Percentiles rank a stretch among this genome's conserved stretches.
phyloP scores from a whole-genome alignment of 30 jellyfish, hydroid and myxozoan species.

The Aurelia aurita region DNA sequence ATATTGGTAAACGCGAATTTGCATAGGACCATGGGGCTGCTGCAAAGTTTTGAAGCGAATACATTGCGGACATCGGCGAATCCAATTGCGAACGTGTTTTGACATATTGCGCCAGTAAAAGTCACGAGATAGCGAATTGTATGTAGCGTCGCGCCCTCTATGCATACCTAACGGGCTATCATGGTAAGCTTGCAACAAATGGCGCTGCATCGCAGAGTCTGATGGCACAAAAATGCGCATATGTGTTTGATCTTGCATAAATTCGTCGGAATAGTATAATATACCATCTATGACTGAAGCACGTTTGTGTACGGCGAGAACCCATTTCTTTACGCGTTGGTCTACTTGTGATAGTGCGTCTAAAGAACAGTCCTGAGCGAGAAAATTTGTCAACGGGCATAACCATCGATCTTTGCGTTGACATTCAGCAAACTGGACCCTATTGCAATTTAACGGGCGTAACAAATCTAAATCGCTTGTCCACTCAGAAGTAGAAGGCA shows the following conservation, averaged over 20 bases:
- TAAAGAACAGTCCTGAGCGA: not conserved
- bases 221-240: slow-evolving; percentile 43
- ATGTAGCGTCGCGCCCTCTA: slow-evolving; percentile 47
- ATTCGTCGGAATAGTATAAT: slow-evolving; percentile 44
- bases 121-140: not conserved
- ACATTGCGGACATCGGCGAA: too few species aligned
- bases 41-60: too few species aligned
- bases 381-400: slow-evolving; percentile 2
- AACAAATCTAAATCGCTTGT: not conserved
- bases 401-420: slow-evolving; percentile 23
- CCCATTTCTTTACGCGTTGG: slow-evolving; percentile 11
- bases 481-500: not conserved
- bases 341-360: not conserved
- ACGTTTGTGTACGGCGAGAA: slow-evolving; percentile 24
- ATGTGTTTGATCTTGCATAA: slow-evolving; percentile 30
- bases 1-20: not conserved
- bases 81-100: too few species aligned
- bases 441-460: not conserved
- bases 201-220: slow-evolving; percentile 42
- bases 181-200: slow-evolving; percentile 13
- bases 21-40: too few species aligned
- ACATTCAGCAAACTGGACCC: not conserved
- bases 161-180: slow-evolving; percentile 42
- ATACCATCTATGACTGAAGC: slow-evolving; percentile 31
- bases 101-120: too few species aligned